These are phyloP conservation scores for Bergia puertoricense DNA, from an alignment of 92 coral and sea anemone genomes.

Conservation along the genomic window DNA sequence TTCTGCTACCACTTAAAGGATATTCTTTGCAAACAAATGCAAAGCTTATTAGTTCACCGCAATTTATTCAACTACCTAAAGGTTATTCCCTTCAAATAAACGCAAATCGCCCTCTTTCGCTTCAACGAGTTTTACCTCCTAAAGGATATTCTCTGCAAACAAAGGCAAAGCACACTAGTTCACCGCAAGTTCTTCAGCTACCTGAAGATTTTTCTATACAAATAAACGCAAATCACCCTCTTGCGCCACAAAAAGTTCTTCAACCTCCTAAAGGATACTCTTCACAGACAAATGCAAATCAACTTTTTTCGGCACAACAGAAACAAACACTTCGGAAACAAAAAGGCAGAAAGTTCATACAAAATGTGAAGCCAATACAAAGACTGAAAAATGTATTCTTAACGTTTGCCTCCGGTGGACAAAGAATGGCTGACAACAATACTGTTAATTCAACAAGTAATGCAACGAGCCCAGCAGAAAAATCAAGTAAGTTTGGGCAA, in stretches of 20 bases:
- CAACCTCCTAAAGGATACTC: not conserved
- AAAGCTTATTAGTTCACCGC: not conserved
- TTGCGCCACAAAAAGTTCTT: not conserved
- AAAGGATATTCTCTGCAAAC: not conserved
- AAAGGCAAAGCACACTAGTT: no score
- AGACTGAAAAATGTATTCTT: not conserved
- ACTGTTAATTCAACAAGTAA: constrained; percentile 12
- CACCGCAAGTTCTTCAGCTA: not conserved
- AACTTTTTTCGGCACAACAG: not conserved
- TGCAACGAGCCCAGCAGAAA: not conserved
- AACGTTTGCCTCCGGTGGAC: not conserved
- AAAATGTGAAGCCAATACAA: not conserved
- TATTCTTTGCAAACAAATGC: not conserved
- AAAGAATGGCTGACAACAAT: constrained; percentile 11
- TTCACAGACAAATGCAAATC: not conserved
- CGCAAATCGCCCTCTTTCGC: not conserved
- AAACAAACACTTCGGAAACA: not conserved
- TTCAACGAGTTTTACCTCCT: not conserved
- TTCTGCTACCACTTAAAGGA: not conserved
- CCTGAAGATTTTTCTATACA: not conserved
- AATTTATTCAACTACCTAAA: not conserved
- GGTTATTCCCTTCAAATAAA: not conserved
- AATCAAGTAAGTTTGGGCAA: constrained; percentile 2
- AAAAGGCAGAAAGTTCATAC: not conserved
- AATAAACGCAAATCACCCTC: not conserved